phyloP scores from a whole-genome alignment of 1,140 invertebrate species.

The Agrypnia vestita region DNA sequence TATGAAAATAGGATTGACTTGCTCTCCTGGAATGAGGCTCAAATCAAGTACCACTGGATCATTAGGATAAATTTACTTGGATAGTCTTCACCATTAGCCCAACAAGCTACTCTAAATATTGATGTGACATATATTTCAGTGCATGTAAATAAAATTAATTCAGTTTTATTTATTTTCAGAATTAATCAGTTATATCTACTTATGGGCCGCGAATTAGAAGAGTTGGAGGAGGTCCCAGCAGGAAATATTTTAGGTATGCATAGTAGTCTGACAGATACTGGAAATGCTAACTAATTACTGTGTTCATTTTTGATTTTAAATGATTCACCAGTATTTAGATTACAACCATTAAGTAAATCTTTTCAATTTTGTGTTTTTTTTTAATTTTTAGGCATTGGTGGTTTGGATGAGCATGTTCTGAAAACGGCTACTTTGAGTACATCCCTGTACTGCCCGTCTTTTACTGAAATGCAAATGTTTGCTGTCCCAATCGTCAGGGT shows the following conservation, averaged over 20 bases:
- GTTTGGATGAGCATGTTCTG: conserved; percentile 88
- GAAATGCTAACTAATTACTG: too few species aligned
- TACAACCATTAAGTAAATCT: too few species aligned
- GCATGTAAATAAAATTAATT: too few species aligned
- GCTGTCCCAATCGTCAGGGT: conserved; percentile 94
- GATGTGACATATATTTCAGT: too few species aligned
- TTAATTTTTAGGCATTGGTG: conserved; percentile 81
- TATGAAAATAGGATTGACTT: too few species aligned
- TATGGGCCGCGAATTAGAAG: conserved; percentile 94
- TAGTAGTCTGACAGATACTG: background rate
- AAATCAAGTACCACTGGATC: too few species aligned
- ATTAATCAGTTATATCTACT: conserved; percentile 83
- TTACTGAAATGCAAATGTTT: conserved; percentile 87
- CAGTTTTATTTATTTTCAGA: conserved; percentile 38
- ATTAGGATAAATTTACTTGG: too few species aligned
- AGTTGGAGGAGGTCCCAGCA: conserved; percentile 85
- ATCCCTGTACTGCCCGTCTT: conserved; percentile 89
- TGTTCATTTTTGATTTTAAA: too few species aligned
- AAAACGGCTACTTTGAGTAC: conserved; percentile 94
- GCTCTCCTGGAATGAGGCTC: too few species aligned
- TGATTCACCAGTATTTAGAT: too few species aligned
- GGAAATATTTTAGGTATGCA: conserved; percentile 88
- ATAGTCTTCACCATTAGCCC: too few species aligned
- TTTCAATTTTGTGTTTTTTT: conserved; percentile 1
- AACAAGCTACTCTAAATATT: too few species aligned